Base-by-base conservation (phyloP, 2,888 invertebrate species). In the Andrena haemorrhoa region DNA sequence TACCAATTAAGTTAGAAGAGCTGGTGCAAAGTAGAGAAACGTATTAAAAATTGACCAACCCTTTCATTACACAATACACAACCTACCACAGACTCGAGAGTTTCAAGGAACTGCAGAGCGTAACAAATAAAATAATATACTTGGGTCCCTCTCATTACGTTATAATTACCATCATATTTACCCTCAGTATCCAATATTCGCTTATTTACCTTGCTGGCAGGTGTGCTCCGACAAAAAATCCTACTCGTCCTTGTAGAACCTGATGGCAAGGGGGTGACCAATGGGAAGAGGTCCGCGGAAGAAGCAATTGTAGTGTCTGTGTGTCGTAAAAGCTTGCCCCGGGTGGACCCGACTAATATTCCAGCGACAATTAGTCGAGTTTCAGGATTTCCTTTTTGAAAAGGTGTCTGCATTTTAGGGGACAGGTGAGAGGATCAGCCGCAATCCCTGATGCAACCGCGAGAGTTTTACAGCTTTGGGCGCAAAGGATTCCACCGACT, bases 331-430 rank as follows among this genome's bases (percentile, higher is more conserved):
- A 81, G 66, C 71, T 56, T 53, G 47, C 8, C 58, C 65, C 60
- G 78, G 23, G 33, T 51, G 58, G 56, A 51, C n/a, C 29, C 29
- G 56, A 29, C 64, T 72, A 72, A 87, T 77, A 69, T 66, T 60
- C 56, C 53, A 23, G 51, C 49, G 63, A 86, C 78, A 83, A 88
- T 88, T 86, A 86, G 72, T 31, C 76, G 53, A 78, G 68, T 78
- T 78, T 58, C 66, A 60, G 41, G 49, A 26, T 56, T 79, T 75
- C 23, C 12, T 68, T 73, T 61, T 47, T 26, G 49, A 7, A 23
- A 51, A 20, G 71, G 12, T 33, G 64, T 71, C 35, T 74, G 60
- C n/a, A 74, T 64, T 88, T 84, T 80, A 53, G 72, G 71, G 69
- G 74, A 74, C 81, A 88, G 74, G 72, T 84, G 82, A 79, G 20